Evolutionary conservation across 2,888 invertebrate species (phyloP).

Genomic region (Cotesia congregata): DNA sequence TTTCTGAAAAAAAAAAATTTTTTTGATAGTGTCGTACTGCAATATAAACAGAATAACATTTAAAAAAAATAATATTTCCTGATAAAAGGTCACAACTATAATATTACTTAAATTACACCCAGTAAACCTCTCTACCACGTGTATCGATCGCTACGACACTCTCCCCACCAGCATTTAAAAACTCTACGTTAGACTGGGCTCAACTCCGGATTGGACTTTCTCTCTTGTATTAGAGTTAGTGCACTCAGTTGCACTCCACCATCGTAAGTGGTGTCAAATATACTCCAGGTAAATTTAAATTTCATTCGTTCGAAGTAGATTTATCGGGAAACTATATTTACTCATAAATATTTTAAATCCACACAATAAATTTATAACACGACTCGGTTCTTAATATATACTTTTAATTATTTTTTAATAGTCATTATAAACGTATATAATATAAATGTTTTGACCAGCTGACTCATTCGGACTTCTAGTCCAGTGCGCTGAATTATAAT

Average conservation of each 20-base stretch:
- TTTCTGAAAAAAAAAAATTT: too few species aligned
- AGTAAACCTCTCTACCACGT: background rate
- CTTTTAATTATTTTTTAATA: too few species aligned
- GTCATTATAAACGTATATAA: constrained; percentile 7
- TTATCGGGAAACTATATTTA: too few species aligned
- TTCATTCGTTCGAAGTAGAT: background rate
- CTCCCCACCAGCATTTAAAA: background rate
- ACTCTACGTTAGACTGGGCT: background rate
- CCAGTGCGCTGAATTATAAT: background rate
- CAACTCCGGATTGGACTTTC: background rate
- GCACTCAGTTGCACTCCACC: background rate
- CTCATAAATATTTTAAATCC: too few species aligned
- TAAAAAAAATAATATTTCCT: background rate
- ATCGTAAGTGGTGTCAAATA: background rate
- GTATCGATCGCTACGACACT: background rate
- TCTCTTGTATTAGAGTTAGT: background rate
- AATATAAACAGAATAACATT: background rate
- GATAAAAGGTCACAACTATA: background rate
- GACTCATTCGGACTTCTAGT: background rate
- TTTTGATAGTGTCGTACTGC: too few species aligned
- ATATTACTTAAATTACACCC: background rate
- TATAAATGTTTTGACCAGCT: background rate
- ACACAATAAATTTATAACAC: too few species aligned
- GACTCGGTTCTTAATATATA: too few species aligned
- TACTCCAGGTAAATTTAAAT: background rate